These are phyloP conservation scores for Antigone vipio DNA, from an alignment of 2,113 vertebrate genomes.

Conservation along the genomic window DNA sequence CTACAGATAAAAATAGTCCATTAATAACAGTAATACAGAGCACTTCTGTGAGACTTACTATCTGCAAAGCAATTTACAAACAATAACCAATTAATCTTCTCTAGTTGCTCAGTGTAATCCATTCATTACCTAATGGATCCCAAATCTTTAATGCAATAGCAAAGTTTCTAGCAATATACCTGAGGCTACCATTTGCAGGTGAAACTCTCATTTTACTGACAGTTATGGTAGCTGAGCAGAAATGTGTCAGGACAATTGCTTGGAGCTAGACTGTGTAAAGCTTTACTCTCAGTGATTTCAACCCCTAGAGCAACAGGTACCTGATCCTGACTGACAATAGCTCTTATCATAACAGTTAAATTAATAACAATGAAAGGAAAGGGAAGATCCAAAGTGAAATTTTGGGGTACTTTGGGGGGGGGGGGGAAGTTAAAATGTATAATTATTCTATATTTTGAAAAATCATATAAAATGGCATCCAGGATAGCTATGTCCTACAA, in stretches of 20 bases:
- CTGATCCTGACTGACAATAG: not conserved
- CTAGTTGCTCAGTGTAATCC: not conserved
- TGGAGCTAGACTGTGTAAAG: not conserved
- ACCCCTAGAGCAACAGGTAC: not conserved
- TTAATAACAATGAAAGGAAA: not conserved
- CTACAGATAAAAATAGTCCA: constrained; percentile 19
- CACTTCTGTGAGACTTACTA: not conserved
- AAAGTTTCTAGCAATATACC: not conserved
- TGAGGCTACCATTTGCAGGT: not conserved
- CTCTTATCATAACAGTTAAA: not conserved
- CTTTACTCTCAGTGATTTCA: not conserved
- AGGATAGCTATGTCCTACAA: not conserved
- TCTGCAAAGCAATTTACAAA: constrained; percentile 44
- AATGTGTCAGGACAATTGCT: not conserved
- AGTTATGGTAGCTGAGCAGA: not conserved
- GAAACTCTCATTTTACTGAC: not conserved
- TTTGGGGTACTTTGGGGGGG: not conserved
- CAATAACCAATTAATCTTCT: constrained; percentile 42
- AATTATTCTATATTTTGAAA: not conserved
- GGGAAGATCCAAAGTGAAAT: not conserved
- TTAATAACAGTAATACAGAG: constrained; percentile 37
- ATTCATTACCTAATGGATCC: constrained; percentile 33
- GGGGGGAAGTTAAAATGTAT: not conserved
- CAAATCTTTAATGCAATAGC: not conserved
- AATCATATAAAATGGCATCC: not conserved